A percentile compares a stretch with the other conserved stretches of the same genome.
These are phyloP conservation scores for Drosophila pullipes DNA, from an alignment of 2,888 invertebrate genomes.

Conservation along the genomic window DNA sequence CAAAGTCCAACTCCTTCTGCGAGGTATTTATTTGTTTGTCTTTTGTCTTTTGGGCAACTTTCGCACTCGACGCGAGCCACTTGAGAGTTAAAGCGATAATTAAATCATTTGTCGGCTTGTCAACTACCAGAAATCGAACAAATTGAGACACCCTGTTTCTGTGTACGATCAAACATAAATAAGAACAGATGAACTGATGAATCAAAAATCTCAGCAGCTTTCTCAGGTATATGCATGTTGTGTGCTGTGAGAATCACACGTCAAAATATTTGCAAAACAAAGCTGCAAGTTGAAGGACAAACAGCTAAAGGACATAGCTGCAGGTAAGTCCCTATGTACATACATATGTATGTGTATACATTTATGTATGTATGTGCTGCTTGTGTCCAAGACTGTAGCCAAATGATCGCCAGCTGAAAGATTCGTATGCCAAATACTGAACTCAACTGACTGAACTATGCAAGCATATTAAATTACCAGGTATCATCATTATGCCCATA, in stretches of 20 bases:
- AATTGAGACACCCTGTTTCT: conserved; percentile 57
- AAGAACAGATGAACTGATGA: background rate
- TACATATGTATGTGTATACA: background rate
- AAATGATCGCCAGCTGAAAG: conserved; percentile 40
- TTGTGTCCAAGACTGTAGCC: conserved; percentile 28
- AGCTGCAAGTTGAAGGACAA: conserved; percentile 72
- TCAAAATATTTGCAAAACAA: conserved; percentile 82
- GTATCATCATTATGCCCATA: conserved; percentile 13
- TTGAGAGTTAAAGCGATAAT: conserved; percentile 61
- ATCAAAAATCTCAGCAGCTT: conserved; percentile 2
- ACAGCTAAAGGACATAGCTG: conserved; percentile 38
- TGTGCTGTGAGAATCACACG: conserved; percentile 65
- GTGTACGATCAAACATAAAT: background rate
- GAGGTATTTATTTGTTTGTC: background rate
- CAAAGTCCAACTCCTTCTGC: conserved; percentile 26
- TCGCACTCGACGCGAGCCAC: conserved; percentile 66
- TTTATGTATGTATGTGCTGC: background rate
- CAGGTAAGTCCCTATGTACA: background rate
- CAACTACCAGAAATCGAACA: conserved; percentile 55
- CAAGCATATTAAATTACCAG: conserved; percentile 48
- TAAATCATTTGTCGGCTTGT: conserved; percentile 72
- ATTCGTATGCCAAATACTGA: conserved; percentile 21
- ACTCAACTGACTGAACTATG: conserved; percentile 35
- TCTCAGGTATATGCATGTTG: conserved; percentile 15
- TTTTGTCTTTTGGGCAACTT: conserved; percentile 67